Conservation (phyloP, 1,140 invertebrate genomes). For the Euura lappo region DNA sequence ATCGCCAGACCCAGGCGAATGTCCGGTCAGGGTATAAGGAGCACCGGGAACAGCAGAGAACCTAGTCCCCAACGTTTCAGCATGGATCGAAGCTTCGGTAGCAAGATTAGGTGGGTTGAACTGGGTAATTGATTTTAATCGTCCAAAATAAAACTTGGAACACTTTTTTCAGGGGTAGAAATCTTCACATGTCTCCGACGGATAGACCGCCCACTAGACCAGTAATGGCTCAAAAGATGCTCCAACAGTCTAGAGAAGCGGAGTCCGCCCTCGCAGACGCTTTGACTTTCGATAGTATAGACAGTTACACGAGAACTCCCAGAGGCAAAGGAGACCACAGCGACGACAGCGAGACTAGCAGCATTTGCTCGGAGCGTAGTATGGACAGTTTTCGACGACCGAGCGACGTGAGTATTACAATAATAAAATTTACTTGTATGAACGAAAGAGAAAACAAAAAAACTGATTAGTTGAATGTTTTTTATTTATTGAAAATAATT, state of each 20-base stretch:
- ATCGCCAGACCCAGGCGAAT: slow-evolving; percentile 49
- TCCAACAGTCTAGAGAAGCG: slow-evolving; percentile 88
- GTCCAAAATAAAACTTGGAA: slow-evolving; percentile 18
- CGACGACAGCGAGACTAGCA: slow-evolving; percentile 93
- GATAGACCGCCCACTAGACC: slow-evolving; percentile 65
- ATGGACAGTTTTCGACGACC: slow-evolving; percentile 82
- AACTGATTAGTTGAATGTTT: slow-evolving; percentile 13
- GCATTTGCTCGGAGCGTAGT: slow-evolving; percentile 91
- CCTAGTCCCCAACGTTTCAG: slow-evolving; percentile 68
- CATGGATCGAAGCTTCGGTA: slow-evolving; percentile 47
- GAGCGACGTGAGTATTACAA: slow-evolving; percentile 75
- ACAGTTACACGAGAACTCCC: slow-evolving; percentile 48
- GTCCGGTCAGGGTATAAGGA: slow-evolving; percentile 51
- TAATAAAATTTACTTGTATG: no score
- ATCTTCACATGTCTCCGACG: slow-evolving; percentile 54
- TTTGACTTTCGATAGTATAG: slow-evolving; percentile 61
- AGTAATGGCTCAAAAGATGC: slow-evolving; percentile 79
- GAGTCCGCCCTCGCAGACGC: slow-evolving; percentile 83
- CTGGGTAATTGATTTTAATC: slow-evolving; percentile 10
- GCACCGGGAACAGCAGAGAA: slow-evolving; percentile 65
- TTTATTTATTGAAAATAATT: slow-evolving; percentile 10
- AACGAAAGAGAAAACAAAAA: no score
- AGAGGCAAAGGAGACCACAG: slow-evolving; percentile 75
- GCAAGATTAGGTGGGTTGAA: slow-evolving; percentile 46
- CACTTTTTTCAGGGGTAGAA: slow-evolving; percentile 41